These are phyloP conservation scores for Siniperca chuatsi DNA, from an alignment of 2,113 vertebrate genomes.

Conservation along the genomic window DNA sequence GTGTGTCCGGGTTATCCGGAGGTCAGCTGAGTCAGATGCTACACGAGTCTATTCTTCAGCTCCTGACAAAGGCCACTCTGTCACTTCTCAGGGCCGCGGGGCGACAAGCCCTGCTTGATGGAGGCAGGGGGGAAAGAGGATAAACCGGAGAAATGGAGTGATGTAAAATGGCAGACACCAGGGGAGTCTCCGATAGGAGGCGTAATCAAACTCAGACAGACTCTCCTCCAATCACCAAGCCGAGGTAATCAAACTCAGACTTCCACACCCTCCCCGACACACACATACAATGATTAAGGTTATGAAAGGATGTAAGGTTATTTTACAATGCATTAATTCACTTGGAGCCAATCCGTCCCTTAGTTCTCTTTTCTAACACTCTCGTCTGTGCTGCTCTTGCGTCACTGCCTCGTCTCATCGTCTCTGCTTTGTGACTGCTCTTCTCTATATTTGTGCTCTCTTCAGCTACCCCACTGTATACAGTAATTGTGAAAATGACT, in stretches of 20 bases:
- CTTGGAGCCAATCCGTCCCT: neutral
- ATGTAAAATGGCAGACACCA: slow-evolving; percentile 37
- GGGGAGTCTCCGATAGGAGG: slow-evolving; percentile 42
- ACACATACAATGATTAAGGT: slow-evolving; percentile 53
- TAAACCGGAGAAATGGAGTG: slow-evolving; percentile 26
- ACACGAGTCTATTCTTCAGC: slow-evolving; percentile 34
- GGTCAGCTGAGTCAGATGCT: slow-evolving; percentile 49
- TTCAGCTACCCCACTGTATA: slow-evolving; percentile 4
- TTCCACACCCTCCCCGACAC: slow-evolving; percentile 10
- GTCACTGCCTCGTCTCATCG: neutral
- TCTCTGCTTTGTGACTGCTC: slow-evolving; percentile 16
- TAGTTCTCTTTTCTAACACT: neutral
- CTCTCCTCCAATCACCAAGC: slow-evolving; percentile 56
- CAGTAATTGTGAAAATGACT: slow-evolving; percentile 11
- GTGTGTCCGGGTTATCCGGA: slow-evolving; percentile 19
- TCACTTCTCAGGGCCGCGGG: slow-evolving; percentile 38
- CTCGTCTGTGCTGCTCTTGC: neutral
- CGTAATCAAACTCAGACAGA: slow-evolving; percentile 68
- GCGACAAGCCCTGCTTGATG: slow-evolving; percentile 24
- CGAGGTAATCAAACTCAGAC: slow-evolving; percentile 67
- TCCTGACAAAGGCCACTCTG: slow-evolving; percentile 42
- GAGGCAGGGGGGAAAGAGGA: slow-evolving; percentile 10
- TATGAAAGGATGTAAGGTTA: slow-evolving; percentile 35
- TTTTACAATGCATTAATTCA: slow-evolving; percentile 24
- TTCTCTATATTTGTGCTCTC: slow-evolving; percentile 3